Conservation (phyloP, 2,113 vertebrate genomes). For the Sakesphorus luctuosus region DNA sequence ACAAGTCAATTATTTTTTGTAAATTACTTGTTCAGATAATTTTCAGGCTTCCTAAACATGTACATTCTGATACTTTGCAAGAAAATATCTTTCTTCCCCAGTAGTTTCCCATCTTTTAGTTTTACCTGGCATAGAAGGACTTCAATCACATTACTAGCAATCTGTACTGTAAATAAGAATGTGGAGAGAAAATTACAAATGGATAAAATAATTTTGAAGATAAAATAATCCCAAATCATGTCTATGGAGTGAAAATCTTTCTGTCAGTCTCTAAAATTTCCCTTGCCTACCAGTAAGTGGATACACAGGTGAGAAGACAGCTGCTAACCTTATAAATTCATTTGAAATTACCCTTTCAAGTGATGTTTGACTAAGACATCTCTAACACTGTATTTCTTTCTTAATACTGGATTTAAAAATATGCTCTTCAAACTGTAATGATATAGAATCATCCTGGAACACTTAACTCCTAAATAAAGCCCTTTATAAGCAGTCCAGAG, state of each 20-base stretch:
- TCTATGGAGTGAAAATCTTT: neutral
- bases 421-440: neutral
- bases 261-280: neutral
- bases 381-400: neutral
- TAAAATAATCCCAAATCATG: neutral
- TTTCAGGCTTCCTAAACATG: neutral
- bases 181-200: neutral
- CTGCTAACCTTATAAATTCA: neutral
- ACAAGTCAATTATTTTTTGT: neutral
- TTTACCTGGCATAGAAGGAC: neutral
- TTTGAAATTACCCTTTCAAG: neutral
- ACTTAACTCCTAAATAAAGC: neutral
- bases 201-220: neutral
- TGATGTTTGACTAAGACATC: neutral
- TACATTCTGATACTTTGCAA: neutral
- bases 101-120: neutral
- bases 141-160: neutral
- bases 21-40: neutral
- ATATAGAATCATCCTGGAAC: neutral
- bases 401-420: neutral
- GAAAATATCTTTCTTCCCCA: neutral
- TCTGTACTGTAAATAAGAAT: neutral
- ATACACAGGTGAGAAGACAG: neutral
- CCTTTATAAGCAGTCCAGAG: neutral
- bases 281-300: neutral